A percentile compares a stretch with the other conserved stretches of the same genome.
These are phyloP conservation scores for Melipona quadrifasciata DNA, from an alignment of 1,140 invertebrate species.

Conservation along the genomic window DNA sequence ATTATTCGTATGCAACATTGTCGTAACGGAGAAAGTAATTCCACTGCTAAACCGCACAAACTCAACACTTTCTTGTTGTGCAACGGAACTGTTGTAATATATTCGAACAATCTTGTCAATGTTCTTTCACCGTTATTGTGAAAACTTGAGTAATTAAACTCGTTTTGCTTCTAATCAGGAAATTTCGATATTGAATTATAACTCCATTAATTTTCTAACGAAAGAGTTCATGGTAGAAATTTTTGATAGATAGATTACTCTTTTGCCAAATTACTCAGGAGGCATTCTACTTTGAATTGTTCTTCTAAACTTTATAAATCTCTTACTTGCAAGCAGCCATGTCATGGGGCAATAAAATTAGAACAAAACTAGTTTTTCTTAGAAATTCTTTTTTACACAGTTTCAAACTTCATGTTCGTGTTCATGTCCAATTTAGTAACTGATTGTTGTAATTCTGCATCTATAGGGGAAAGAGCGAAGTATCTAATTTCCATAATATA, in stretches of 20 bases:
- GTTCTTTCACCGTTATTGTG: background rate
- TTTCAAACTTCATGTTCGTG: no score
- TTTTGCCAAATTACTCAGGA: no score
- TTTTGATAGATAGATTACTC: background rate
- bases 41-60: constrained; percentile 1
- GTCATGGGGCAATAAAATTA: no score
- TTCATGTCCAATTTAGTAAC: no score
- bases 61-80: constrained; percentile 39
- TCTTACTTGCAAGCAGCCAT: no score
- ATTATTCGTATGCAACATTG: background rate
- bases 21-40: constrained; percentile 18
- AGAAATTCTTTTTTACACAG: no score
- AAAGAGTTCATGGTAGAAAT: background rate
- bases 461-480: no score
- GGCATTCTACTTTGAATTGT: no score
- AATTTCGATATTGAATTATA: constrained; percentile 22
- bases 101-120: background rate
- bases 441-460: no score
- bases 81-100: background rate
- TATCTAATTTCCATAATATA: no score
- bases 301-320: no score
- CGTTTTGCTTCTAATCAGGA: background rate
- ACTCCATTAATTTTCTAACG: background rate
- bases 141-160: constrained; percentile 4
- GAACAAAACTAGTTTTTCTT: no score